Percentiles rank a stretch among this genome's conserved stretches.
Evolutionary conservation across 2,113 vertebrate genomes (phyloP).

Genomic region (Sterna hirundo): DNA sequence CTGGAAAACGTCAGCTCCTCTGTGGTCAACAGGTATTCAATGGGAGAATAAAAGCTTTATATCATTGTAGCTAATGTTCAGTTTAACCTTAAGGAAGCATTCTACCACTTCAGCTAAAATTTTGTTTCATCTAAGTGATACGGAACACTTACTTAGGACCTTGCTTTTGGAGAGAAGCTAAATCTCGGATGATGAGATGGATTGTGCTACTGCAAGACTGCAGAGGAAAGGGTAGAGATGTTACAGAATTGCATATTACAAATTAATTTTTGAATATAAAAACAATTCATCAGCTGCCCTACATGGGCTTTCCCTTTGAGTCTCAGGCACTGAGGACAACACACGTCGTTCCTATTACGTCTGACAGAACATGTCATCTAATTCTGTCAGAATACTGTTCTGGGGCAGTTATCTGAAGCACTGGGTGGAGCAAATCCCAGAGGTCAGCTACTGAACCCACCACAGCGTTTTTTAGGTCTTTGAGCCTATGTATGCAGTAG

Average conservation of each 20-base stretch:
- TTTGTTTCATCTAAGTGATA: not conserved
- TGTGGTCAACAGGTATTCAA: not conserved
- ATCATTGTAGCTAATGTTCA: rapidly evolving
- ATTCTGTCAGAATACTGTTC: not conserved
- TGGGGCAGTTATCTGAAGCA: not conserved
- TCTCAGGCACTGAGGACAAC: rapidly evolving
- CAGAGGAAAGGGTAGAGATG: not conserved
- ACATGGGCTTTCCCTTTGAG: not conserved
- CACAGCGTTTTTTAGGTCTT: not conserved
- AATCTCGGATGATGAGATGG: slow-evolving; percentile 58
- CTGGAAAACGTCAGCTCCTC: not conserved
- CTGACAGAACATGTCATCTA: not conserved
- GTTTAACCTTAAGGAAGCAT: not conserved
- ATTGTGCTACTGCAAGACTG: slow-evolving; percentile 63
- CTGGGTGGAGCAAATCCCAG: not conserved
- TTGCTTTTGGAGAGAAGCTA: slow-evolving; percentile 4
- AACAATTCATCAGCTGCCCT: not conserved
- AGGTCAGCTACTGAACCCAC: not conserved
- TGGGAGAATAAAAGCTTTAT: not conserved
- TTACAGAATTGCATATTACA: not conserved
- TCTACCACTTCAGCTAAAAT: not conserved
- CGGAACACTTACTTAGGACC: not conserved
- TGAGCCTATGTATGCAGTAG: not conserved
- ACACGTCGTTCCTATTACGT: rapidly evolving
- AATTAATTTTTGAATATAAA: not conserved